These are phyloP conservation scores for Dendrocincla tyrannina DNA, from an alignment of 2,797 vertebrate species.

Conservation along the genomic window DNA sequence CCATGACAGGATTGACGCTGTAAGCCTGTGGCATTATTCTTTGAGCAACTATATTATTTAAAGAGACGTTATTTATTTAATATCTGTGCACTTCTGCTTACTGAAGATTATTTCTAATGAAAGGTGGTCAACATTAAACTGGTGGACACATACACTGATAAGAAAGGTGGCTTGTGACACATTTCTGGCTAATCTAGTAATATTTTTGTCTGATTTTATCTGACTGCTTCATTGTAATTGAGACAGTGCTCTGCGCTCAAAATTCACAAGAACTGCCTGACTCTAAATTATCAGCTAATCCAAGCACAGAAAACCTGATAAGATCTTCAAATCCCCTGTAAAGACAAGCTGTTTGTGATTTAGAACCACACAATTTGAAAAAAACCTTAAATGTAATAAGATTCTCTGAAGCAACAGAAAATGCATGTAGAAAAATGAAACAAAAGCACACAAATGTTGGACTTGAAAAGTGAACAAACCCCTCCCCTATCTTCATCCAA, in stretches of 20 bases:
- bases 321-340: constrained; percentile 38
- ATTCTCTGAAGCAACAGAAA: background rate
- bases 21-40: background rate
- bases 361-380: constrained; percentile 4
- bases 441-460: constrained; percentile 13
- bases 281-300: constrained; percentile 11
- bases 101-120: background rate
- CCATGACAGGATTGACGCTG: background rate
- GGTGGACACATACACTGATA: background rate
- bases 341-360: constrained; percentile 23
- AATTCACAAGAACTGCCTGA: constrained; percentile 19
- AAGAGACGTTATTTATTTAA: background rate
- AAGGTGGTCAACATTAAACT: background rate
- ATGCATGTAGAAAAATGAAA: background rate
- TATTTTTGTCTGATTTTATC: background rate
- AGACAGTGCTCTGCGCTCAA: constrained; percentile 29
- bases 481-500: background rate
- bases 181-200: background rate
- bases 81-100: background rate
- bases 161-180: background rate
- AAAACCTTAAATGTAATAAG: background rate
- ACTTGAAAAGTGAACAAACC: constrained; percentile 15
- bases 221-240: background rate
- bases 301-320: constrained; percentile 16
- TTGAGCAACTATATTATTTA: background rate